These are phyloP conservation scores for Sebastes miniatus DNA, from an alignment of 2,797 vertebrate genomes.

Conservation along the genomic window DNA sequence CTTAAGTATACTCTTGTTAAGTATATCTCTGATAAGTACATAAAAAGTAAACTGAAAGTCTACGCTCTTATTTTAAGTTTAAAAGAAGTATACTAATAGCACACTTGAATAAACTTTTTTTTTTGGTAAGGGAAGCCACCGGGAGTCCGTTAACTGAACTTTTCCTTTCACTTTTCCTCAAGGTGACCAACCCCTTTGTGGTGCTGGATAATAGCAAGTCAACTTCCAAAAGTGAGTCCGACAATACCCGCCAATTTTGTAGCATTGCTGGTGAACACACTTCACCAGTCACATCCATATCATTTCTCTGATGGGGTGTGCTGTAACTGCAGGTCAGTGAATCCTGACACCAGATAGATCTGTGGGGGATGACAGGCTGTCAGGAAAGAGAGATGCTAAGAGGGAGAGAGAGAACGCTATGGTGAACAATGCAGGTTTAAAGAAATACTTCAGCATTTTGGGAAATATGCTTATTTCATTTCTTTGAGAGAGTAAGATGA, in stretches of 20 bases:
- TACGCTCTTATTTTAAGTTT: too few species aligned
- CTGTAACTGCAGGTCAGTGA: conserved; percentile 58
- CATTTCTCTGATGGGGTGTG: conserved; percentile 47
- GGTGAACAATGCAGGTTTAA: neutral
- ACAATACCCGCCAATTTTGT: conserved; percentile 51
- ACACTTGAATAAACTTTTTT: too few species aligned
- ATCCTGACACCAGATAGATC: conserved; percentile 53
- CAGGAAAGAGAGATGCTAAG: conserved; percentile 13
- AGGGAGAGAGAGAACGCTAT: conserved; percentile 10
- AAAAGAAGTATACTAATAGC: too few species aligned
- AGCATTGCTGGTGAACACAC: conserved; percentile 39
- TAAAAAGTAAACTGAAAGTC: too few species aligned
- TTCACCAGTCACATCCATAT: conserved; percentile 53
- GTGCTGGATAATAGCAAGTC: conserved; percentile 31
- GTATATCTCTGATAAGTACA: too few species aligned
- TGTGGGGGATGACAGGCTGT: conserved; percentile 33
- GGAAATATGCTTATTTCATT: neutral
- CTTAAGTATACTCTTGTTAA: too few species aligned
- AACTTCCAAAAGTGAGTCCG: conserved; percentile 26
- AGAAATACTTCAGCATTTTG: neutral
- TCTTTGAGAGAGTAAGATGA: neutral
- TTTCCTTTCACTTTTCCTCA: conserved; percentile 35
- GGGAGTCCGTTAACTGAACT: neutral
- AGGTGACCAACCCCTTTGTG: conserved; percentile 42
- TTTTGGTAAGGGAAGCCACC: neutral